phyloP scores from a whole-genome alignment of 1,140 invertebrate genomes.

The Bradynema listronoti region DNA sequence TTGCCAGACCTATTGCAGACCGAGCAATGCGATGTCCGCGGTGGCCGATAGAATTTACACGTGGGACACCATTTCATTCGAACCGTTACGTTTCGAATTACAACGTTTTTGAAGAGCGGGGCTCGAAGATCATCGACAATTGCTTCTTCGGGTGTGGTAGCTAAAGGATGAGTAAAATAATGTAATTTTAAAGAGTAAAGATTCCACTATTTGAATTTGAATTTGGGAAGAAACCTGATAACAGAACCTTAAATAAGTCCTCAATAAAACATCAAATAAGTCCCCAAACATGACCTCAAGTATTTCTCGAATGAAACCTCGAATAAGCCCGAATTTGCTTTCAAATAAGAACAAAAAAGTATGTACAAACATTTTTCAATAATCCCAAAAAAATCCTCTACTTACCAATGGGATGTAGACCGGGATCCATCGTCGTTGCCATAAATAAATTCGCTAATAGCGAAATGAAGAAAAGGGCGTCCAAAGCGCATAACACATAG shows the following conservation, averaged over 20 bases:
- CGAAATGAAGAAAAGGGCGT: slow-evolving; percentile 89
- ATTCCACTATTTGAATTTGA: too few species aligned
- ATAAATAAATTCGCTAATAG: slow-evolving; percentile 94
- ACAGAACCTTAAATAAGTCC: too few species aligned
- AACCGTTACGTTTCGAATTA: slow-evolving; percentile 83
- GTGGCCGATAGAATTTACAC: slow-evolving; percentile 91
- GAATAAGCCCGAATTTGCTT: too few species aligned
- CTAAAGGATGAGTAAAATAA: slow-evolving; percentile 42
- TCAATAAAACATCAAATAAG: too few species aligned
- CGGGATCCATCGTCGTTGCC: slow-evolving; percentile 98
- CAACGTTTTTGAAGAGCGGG: slow-evolving; percentile 92
- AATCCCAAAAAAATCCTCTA: too few species aligned
- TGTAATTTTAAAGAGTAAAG: too few species aligned
- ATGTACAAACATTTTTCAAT: not conserved
- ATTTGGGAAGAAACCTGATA: too few species aligned
- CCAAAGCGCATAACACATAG: slow-evolving; percentile 79
- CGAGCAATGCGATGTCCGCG: slow-evolving; percentile 94
- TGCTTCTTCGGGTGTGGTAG: slow-evolving; percentile 47
- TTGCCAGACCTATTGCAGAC: slow-evolving; percentile 82
- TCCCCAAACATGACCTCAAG: too few species aligned
- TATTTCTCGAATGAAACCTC: too few species aligned
- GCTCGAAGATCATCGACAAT: slow-evolving; percentile 80
- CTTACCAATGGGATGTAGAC: slow-evolving; percentile 92
- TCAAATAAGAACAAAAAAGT: too few species aligned
- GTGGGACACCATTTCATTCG: slow-evolving; percentile 99